phyloP scores from a whole-genome alignment of 1,140 invertebrate species.

The Microvelia longipes region DNA sequence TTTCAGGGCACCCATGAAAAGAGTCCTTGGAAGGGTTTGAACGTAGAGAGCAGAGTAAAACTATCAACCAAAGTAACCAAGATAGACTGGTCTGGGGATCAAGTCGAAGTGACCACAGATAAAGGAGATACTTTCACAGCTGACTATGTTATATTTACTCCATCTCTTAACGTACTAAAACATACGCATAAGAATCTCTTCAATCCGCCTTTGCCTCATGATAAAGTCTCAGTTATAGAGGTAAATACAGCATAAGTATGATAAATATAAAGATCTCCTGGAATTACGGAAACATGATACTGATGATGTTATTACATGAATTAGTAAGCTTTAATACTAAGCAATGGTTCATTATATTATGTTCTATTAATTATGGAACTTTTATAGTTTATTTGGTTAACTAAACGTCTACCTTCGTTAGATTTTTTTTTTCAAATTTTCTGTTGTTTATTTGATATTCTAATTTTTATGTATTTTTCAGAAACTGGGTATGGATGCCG shows the following conservation, averaged over 20 bases:
- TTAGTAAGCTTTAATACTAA: no score
- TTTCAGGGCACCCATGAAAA: neutral
- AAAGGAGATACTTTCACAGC: constrained; percentile 39
- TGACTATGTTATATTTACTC: constrained; percentile 49
- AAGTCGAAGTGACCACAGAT: neutral
- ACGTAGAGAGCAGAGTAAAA: neutral
- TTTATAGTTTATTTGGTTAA: no score
- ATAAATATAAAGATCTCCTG: no score
- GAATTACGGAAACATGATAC: no score
- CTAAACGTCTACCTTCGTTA: no score
- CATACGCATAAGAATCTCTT: constrained; percentile 37
- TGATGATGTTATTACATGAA: no score
- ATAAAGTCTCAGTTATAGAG: constrained; percentile 44
- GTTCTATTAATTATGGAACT: no score
- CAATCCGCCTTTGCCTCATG: constrained; percentile 38
- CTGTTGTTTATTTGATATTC: no score
- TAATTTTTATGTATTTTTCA: neutral
- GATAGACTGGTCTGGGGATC: neutral
- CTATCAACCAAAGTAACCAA: neutral
- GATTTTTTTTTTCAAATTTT: no score
- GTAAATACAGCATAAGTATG: no score
- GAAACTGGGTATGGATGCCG: neutral
- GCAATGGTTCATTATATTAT: no score
- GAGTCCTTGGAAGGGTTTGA: neutral
- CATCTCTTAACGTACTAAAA: constrained; percentile 52